phyloP scores from a whole-genome alignment of 2,113 vertebrate genomes.

The Cyanistes caeruleus region DNA sequence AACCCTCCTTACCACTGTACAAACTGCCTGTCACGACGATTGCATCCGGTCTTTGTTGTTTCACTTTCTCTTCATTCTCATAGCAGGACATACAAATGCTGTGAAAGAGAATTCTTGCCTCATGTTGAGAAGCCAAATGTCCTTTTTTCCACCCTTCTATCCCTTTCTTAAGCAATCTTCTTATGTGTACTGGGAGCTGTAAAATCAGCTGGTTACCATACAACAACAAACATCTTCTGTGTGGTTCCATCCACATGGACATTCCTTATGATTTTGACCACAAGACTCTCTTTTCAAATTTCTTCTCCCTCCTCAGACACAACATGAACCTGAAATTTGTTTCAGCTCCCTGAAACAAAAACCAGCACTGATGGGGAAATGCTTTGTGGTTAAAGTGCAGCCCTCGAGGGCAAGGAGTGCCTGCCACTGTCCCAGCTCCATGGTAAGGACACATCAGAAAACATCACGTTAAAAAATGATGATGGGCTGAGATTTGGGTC shows the following conservation, averaged over 20 bases:
- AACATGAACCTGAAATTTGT: accelerated
- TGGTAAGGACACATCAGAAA: not conserved
- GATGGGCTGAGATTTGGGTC: not conserved
- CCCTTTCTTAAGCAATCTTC: not conserved
- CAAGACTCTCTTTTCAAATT: not conserved
- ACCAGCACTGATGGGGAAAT: not conserved
- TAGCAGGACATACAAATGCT: not conserved
- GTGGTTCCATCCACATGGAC: not conserved
- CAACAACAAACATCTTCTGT: not conserved
- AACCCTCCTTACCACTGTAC: slow-evolving; percentile 58
- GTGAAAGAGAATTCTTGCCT: not conserved
- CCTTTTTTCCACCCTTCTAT: not conserved
- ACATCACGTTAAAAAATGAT: accelerated
- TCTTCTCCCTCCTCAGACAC: not conserved
- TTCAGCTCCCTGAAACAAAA: not conserved
- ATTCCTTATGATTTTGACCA: slow-evolving; percentile 11
- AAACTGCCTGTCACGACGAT: slow-evolving; percentile 43
- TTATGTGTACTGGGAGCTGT: not conserved
- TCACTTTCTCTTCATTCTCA: slow-evolving; percentile 37
- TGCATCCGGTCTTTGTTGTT: slow-evolving; percentile 35
- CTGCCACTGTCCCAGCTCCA: not conserved
- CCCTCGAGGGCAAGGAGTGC: not conserved
- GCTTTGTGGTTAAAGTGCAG: not conserved
- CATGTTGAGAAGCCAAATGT: not conserved
- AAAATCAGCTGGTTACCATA: slow-evolving; percentile 23